A percentile compares a stretch with the other conserved stretches of the same genome.
Conservation (phyloP, 2,888 invertebrate species). For the Anagyrus pseudococci region DNA sequence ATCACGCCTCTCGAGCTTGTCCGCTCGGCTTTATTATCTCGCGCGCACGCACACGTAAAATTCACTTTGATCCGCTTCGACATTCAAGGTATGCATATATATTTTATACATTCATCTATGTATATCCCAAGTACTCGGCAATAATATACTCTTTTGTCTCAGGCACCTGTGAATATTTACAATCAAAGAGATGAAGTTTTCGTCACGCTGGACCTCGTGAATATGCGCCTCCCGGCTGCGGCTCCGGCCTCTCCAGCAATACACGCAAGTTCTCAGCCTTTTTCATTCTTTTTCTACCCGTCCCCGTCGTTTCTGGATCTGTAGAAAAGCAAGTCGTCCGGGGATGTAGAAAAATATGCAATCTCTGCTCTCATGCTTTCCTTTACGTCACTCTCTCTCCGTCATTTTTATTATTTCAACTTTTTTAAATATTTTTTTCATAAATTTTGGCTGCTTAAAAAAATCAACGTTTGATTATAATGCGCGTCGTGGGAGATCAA, state of each 20-base stretch:
- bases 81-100: background rate
- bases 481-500: background rate
- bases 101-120: background rate
- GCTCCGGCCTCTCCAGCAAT: too few relatives aligned
- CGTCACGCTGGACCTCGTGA: too few relatives aligned
- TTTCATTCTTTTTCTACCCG: slow-evolving; percentile 5
- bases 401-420: too few relatives aligned
- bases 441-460: slow-evolving; percentile 21
- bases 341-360: slow-evolving; percentile 46
- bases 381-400: too few relatives aligned
- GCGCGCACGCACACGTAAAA: too few relatives aligned
- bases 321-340: slow-evolving; percentile 43
- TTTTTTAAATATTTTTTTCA: slow-evolving; percentile 12
- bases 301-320: too few relatives aligned
- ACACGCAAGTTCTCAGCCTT: too few relatives aligned
- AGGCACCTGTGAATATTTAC: slow-evolving; percentile 61
- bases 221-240: too few relatives aligned
- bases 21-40: too few relatives aligned
- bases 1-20: too few relatives aligned
- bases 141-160: slow-evolving; percentile 44
- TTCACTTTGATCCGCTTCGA: too few relatives aligned
- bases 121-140: slow-evolving; percentile 14
- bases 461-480: slow-evolving; percentile 43
- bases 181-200: slow-evolving; percentile 48
- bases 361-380: slow-evolving; percentile 42